Evolutionary conservation across 2,113 vertebrate species (phyloP).

Genomic region (Callipepla squamata): DNA sequence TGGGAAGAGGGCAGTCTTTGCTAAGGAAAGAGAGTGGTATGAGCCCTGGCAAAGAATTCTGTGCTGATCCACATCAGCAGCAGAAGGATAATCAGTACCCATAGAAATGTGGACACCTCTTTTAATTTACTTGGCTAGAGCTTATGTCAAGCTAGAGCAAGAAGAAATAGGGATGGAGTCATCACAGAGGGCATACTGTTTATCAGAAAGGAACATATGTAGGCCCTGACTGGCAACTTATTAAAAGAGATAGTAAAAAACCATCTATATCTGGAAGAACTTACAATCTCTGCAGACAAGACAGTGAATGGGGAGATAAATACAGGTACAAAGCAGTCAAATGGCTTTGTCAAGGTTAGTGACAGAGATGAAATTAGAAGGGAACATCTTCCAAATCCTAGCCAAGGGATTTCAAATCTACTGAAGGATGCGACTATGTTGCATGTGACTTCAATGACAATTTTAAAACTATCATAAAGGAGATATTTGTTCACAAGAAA

Average conservation of each 20-base stretch:
- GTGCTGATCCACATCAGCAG: not conserved
- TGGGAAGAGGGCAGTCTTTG: not conserved
- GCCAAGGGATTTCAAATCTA: not conserved
- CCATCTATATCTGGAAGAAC: not conserved
- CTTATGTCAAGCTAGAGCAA: not conserved
- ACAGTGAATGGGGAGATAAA: not conserved
- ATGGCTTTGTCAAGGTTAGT: not conserved
- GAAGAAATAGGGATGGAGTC: not conserved
- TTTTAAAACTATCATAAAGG: not conserved
- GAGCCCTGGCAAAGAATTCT: not conserved
- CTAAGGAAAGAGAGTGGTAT: not conserved
- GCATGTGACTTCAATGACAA: not conserved
- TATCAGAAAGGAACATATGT: not conserved
- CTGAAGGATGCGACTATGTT: not conserved
- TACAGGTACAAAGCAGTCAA: not conserved
- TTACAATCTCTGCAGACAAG: not conserved
- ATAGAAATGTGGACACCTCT: not conserved
- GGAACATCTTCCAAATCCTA: not conserved
- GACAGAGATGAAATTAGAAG: not conserved
- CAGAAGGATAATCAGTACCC: not conserved
- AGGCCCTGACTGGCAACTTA: not conserved
- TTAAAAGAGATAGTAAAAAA: not conserved
- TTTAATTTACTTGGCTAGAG: not conserved
- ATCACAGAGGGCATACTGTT: not conserved
- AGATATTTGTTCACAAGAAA: not conserved